Base-by-base conservation (phyloP, 2,797 vertebrate genomes). In the Sebastes steindachneri region DNA sequence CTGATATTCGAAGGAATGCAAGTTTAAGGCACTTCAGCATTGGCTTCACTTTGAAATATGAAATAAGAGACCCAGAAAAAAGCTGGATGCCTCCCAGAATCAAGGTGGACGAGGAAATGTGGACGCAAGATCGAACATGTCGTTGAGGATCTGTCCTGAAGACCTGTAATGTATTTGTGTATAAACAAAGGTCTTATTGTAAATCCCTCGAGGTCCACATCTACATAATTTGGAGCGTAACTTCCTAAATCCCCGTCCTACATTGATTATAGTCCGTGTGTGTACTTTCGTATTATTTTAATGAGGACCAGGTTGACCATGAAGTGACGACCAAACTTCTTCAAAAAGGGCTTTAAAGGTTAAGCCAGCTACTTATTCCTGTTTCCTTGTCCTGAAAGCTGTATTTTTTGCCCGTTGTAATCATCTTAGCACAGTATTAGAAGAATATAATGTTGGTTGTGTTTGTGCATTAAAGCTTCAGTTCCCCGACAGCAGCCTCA, bases 401-500 rank as follows among this genome's bases (percentile, higher is more conserved):
- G 57, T 5, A 5, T 35, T n/a, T n/a, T 11, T 14, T 10, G 11
- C 3, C 14, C 0, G 4, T 0, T 4, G 11, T 19, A 48, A 53
- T 29, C 64, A 7, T 62, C 31, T 9, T 3, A n/a, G 60, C 11
- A 5, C 19, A 51, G 28, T 17, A 41, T 58, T 51, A 69, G 69
- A 23, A 37, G 35, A 51, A 28, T 28, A 23, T 23, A 33, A 64
- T 19, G 66, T 12, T 10, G 9, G 3, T 51, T 55, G 41, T 66
- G 37, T 58, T 82, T 37, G 23, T 64, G 58, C 15, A 53, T 58
- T 53, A n/a, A 55, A 67, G 35, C n/a, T 48, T 74, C 11, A 45
- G 17, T 51, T 51, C 48, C 48, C 48, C 48, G 48, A 51, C 21
- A 21, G 60, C 9, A 25, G 63, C 75, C 37, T 63, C 37, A 33